Evolutionary conservation across 2,888 invertebrate genomes (phyloP).

Genomic region (Microplitis manilae): DNA sequence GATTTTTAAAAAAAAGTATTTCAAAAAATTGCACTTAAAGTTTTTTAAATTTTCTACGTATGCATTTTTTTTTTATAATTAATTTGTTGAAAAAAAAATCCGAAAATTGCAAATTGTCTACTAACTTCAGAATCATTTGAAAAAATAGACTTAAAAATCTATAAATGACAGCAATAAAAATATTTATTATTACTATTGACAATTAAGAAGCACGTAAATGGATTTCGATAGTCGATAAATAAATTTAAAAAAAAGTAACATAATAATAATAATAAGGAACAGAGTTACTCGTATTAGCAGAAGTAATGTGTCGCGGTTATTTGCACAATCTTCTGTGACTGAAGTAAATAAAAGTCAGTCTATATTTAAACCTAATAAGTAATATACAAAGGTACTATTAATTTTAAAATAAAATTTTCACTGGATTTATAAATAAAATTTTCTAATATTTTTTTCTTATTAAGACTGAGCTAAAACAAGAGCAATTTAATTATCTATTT

Average conservation of each 20-base stretch:
- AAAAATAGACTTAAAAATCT: too few species aligned
- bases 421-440: constrained; percentile 1
- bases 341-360: constrained; percentile 16
- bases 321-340: constrained; percentile 9
- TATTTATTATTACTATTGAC: neutral
- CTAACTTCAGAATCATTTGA: too few species aligned
- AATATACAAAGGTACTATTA: neutral
- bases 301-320: constrained; percentile 11
- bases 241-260: constrained; percentile 4
- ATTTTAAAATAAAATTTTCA: neutral
- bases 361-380: neutral
- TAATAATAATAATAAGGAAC: neutral
- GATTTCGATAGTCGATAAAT: constrained; percentile 10
- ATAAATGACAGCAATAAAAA: neutral
- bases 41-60: too few species aligned
- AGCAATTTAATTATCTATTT: constrained; percentile 8
- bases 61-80: too few species aligned
- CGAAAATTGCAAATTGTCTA: too few species aligned
- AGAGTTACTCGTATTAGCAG: constrained; percentile 12
- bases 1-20: too few species aligned
- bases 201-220: neutral
- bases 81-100: too few species aligned
- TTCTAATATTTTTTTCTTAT: constrained; percentile 9
- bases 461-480: constrained; percentile 23
- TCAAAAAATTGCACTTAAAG: too few species aligned